phyloP scores from a whole-genome alignment of 2,888 invertebrate genomes.

The Polydrusus pterygomalis region DNA sequence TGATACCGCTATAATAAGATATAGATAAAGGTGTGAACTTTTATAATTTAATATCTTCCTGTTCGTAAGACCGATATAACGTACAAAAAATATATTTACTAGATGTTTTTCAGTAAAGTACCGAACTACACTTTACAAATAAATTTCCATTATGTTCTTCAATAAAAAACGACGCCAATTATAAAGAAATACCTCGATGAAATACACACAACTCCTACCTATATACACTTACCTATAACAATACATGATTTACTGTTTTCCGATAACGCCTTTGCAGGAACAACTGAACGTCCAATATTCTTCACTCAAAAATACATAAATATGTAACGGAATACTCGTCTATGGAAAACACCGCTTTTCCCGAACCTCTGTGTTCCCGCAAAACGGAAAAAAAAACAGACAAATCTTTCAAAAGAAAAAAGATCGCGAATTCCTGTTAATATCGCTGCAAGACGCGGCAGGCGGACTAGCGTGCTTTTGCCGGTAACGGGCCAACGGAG shows the following conservation, averaged over 20 bases:
- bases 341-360: background rate
- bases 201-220: background rate
- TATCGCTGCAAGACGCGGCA: conserved; percentile 6
- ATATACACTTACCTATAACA: conserved; percentile 17
- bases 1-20: no score
- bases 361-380: conserved; percentile 1
- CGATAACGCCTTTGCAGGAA: background rate
- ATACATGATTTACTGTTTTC: conserved; percentile 18
- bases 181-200: no score
- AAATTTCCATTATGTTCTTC: no score
- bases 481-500: conserved; percentile 39
- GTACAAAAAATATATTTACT: no score
- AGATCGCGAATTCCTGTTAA: conserved; percentile 36
- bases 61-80: no score
- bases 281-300: background rate
- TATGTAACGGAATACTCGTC: background rate
- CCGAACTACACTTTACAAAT: no score
- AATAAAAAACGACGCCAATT: no score
- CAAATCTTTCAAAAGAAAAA: conserved; percentile 18
- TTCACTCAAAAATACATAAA: conserved; percentile 1
- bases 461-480: conserved; percentile 22
- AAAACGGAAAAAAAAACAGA: background rate
- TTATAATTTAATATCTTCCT: no score
- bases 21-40: no score
- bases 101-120: no score